Evolutionary conservation across 2,888 invertebrate genomes (phyloP).

Genomic region (Patella depressa): DNA sequence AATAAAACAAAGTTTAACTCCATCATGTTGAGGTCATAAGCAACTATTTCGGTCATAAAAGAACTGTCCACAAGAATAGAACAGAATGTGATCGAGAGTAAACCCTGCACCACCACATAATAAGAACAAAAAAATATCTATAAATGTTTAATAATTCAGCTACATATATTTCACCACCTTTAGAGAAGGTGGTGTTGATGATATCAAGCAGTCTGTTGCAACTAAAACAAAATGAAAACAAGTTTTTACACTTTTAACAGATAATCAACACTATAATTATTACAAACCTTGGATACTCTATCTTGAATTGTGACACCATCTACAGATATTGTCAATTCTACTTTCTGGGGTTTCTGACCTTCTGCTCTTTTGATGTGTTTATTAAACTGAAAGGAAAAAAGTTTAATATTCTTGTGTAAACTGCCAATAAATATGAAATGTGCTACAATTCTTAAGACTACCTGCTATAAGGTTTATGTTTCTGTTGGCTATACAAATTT

Average conservation of each 20-base stretch:
- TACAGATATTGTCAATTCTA: constrained; percentile 95
- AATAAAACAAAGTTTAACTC: neutral
- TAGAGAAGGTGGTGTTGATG: no score
- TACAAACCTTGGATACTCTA: constrained; percentile 75
- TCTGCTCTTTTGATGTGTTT: constrained; percentile 72
- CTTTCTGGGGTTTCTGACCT: constrained; percentile 85
- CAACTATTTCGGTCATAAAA: neutral
- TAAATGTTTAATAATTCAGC: no score
- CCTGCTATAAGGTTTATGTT: no score
- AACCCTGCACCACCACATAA: neutral
- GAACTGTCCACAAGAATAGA: neutral
- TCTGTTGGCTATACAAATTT: no score
- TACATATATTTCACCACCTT: no score
- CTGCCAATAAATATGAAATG: no score
- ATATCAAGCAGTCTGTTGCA: no score
- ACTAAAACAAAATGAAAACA: no score
- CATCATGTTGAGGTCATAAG: neutral
- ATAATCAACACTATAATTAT: no score
- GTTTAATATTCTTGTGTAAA: neutral
- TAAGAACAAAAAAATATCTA: no score
- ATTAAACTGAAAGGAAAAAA: constrained; percentile 74
- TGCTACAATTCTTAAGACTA: no score
- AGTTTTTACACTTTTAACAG: no score
- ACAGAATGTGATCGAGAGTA: neutral
- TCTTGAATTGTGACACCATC: constrained; percentile 96